Base-by-base conservation (phyloP, 2,113 vertebrate genomes). In the Nothobranchius furzeri region DNA sequence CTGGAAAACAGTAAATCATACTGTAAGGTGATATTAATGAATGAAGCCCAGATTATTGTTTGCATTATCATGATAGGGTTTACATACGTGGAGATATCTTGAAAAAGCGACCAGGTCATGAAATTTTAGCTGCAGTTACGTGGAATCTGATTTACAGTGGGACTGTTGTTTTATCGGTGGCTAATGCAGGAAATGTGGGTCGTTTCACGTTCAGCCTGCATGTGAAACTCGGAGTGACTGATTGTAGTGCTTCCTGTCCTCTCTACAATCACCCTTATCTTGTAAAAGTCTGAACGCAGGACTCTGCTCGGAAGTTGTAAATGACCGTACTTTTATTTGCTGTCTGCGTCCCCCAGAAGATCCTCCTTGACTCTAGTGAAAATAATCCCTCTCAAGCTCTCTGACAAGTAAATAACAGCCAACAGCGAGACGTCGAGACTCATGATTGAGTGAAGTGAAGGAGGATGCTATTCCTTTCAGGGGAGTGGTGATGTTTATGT, bases 271-370 rank as follows among this genome's bases (percentile, higher is more conserved):
- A n/a, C n/a, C 8, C 3, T 9, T 7, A 50, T 50, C 15, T 50
- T 50, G 3, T 50, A n/a, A 9, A 50, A 17, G 48, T 15, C 46
- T 45, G 43, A 45, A 11, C 12, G 43, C 14, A 8, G n/a, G 48
- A n/a, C 48, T 50, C 48, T 8, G 8, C 14, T 24, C 24, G n/a
- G 30, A 30, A 30, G 6, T 61, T 3, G 0, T 36, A 15, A 9
- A 24, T 17, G 36, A 9, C 25, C 35, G 8, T 12, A 0, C 20
- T 49, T 51, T 1, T 12, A 15, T 14, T 7, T 9, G 20, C 37
- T 9, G 14, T 42, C 2, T 12, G 7, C 13, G 36, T 66, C 78
- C 85, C 65, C 7, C 46, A 72, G 87, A 48, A 61, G 80, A 77
- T 64, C 70, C 45, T 52, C 7, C 68, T 53, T 1, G 11, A 12